These are phyloP conservation scores for Microcebus ravelobensis DNA, from an alignment of 2,113 vertebrate species.

Conservation along the genomic window DNA sequence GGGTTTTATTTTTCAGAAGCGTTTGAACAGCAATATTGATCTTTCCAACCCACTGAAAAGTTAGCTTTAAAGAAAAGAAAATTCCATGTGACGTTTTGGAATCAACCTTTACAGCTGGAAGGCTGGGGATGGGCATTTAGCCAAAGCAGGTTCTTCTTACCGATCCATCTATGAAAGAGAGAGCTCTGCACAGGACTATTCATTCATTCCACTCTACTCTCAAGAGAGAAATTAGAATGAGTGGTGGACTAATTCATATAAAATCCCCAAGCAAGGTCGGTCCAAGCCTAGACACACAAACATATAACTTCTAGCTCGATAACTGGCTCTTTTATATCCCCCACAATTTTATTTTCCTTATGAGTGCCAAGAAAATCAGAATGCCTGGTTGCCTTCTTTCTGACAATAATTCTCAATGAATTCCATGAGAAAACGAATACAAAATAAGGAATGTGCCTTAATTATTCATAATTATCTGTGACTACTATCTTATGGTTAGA, in stretches of 20 bases:
- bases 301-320: neutral
- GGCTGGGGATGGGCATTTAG: neutral
- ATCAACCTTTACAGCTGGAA: neutral
- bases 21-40: constrained; percentile 34
- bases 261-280: neutral
- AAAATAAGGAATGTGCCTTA: neutral
- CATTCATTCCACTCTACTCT: neutral
- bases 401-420: neutral
- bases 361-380: neutral
- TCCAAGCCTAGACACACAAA: neutral
- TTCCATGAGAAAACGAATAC: neutral
- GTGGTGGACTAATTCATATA: neutral
- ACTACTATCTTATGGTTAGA: neutral
- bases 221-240: neutral
- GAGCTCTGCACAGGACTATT: neutral
- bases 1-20: constrained; percentile 40
- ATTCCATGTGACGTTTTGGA: constrained; percentile 11
- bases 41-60: constrained; percentile 30
- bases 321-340: neutral
- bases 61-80: constrained; percentile 4
- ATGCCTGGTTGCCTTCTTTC: neutral
- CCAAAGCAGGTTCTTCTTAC: neutral
- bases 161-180: neutral
- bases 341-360: neutral
- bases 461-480: neutral